A percentile compares a stretch with the other conserved stretches of the same genome.
phyloP scores from a whole-genome alignment of 2,888 invertebrate genomes.

The Tipula vernalis region DNA sequence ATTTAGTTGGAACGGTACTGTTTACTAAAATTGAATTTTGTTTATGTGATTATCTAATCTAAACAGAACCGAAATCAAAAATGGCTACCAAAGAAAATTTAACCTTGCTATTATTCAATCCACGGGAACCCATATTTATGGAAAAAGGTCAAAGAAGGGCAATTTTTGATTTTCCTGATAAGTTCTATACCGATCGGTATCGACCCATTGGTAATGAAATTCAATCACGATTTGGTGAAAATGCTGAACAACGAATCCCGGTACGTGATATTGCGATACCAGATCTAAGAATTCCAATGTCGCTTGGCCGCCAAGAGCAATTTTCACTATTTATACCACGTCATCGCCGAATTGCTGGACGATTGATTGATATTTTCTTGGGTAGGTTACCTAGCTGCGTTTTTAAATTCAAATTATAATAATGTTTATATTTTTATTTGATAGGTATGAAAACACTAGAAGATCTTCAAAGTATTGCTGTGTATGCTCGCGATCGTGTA shows the following conservation, averaged over 20 bases:
- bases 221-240: constrained; percentile 44
- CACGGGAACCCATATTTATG: constrained; percentile 63
- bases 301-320: constrained; percentile 47
- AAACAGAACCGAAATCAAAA: background rate
- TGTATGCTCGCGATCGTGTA: constrained; percentile 55
- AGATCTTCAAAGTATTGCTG: constrained; percentile 53
- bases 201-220: constrained; percentile 39
- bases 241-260: constrained; percentile 38
- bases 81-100: constrained; percentile 39
- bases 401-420: too few species aligned
- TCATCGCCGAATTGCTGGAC: constrained; percentile 51
- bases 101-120: constrained; percentile 58
- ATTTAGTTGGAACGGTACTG: background rate
- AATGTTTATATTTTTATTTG: too few species aligned
- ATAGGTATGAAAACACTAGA: constrained; percentile 56
- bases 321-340: constrained; percentile 61
- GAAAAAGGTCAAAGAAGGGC: constrained; percentile 52
- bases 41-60: background rate
- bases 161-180: constrained; percentile 49
- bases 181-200: constrained; percentile 44
- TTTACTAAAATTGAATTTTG: background rate
- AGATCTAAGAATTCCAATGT: constrained; percentile 46
- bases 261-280: constrained; percentile 51
- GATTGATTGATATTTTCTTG: constrained; percentile 56
- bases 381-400: constrained; percentile 28